A percentile compares a stretch with the other conserved stretches of the same genome.
phyloP scores from a whole-genome alignment of 1,140 invertebrate species.

The Lepidurus apus region DNA sequence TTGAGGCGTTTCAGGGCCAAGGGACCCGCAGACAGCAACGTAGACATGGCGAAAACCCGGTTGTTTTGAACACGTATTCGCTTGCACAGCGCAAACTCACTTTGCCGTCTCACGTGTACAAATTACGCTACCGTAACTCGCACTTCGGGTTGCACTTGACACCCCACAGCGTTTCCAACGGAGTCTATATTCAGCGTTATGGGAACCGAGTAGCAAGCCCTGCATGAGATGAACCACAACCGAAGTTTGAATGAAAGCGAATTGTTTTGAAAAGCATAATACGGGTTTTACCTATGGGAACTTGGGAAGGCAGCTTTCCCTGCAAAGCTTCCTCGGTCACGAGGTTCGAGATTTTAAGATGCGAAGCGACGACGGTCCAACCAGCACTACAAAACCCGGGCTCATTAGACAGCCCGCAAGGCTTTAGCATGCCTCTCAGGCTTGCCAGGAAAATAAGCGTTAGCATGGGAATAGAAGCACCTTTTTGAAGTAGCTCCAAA shows the following conservation, averaged over 20 bases:
- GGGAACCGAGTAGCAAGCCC: no score
- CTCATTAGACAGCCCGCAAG: background rate
- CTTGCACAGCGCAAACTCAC: background rate
- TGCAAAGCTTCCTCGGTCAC: background rate
- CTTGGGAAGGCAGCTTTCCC: background rate
- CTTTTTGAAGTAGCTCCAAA: background rate
- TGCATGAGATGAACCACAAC: background rate
- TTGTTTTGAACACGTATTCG: background rate
- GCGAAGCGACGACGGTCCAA: no score
- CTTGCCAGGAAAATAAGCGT: background rate
- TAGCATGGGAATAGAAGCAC: background rate
- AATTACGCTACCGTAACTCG: background rate
- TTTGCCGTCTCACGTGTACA: background rate
- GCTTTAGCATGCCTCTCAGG: background rate
- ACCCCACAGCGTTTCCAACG: no score
- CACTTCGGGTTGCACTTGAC: no score
- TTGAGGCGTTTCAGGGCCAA: background rate
- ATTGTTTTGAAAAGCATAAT: background rate
- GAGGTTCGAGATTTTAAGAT: background rate
- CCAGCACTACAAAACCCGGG: background rate
- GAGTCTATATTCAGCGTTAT: no score
- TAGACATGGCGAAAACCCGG: background rate
- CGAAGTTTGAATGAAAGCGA: background rate
- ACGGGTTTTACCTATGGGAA: background rate
- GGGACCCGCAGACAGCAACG: constrained; percentile 10